Evolutionary conservation across 2,888 invertebrate species (phyloP), one percentile per base, ranked within the genome.

Genomic region (Dasypogon diadema): DNA sequence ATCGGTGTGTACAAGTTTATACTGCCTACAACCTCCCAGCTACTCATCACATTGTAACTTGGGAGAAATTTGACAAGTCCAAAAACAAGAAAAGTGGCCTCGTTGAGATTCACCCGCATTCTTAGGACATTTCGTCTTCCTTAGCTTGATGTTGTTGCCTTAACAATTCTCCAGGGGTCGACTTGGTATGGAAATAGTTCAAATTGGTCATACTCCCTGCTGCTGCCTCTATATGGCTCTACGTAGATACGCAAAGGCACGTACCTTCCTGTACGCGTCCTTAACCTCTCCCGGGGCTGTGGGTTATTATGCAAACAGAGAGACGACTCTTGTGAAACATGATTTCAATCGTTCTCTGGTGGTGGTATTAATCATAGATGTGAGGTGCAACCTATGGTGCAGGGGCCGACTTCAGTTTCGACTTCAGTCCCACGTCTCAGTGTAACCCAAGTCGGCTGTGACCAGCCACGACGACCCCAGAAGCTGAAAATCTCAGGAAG

Each of bases 361-460:
- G n/a, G n/a, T n/a, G n/a, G n/a, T n/a, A n/a, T n/a, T n/a, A n/a
- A n/a, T n/a, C n/a, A n/a, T n/a, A n/a, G n/a, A n/a, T n/a, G n/a
- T n/a, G n/a, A n/a, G n/a, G n/a, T n/a, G n/a, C 34, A 30, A 10
- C 34, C 6, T 6, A 30, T 6, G 10, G 34, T 30, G 34, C 5
- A 30, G 34, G 34, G 0, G 10, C 5, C 34, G 34, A 30, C 34
- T 30, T 30, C 34, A 6, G 34, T 30, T 30, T 30, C n/a, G n/a
- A n/a, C n/a, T n/a, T n/a, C n/a, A n/a, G n/a, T n/a, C n/a, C n/a
- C 10, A 30, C 34, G 1, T 1, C 42, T 42, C 3, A 16, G 6
- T 21, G 51, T 51, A 51, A 51, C 51, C 14, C 18, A 51, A 51
- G 51, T 51, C 51, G 16, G 14, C 51, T 51, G 51, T 51, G 16